Percentiles rank a stretch among this genome's conserved stretches.
Evolutionary conservation across 1,140 invertebrate species (phyloP).

Genomic region (Philopotamus ludificatus): DNA sequence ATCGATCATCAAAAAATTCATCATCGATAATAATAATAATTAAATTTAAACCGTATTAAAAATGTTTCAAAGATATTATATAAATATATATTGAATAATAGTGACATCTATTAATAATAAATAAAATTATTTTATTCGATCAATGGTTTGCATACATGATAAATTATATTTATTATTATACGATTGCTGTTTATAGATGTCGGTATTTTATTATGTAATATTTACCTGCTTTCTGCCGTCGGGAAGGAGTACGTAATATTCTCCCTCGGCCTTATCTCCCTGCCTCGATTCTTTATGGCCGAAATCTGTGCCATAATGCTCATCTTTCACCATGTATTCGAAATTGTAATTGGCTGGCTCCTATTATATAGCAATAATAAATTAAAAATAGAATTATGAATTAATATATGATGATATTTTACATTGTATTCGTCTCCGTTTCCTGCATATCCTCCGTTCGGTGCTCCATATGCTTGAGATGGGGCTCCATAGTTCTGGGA

Average conservation of each 20-base stretch:
- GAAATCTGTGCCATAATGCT: slow-evolving; percentile 68
- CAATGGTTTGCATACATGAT: no score
- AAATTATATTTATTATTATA: slow-evolving; percentile 1
- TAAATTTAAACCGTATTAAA: no score
- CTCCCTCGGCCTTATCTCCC: slow-evolving; percentile 65
- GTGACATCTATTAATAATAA: slow-evolving; percentile 2
- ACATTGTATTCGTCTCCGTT: slow-evolving; percentile 34
- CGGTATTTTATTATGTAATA: slow-evolving; percentile 3
- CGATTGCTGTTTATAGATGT: slow-evolving; percentile 6
- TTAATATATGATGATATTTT: slow-evolving; percentile 5
- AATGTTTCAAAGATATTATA: no score
- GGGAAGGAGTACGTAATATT: slow-evolving; percentile 72
- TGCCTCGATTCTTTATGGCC: slow-evolving; percentile 69
- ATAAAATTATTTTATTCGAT: no score
- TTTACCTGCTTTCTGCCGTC: slow-evolving; percentile 71
- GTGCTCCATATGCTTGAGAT: slow-evolving; percentile 41
- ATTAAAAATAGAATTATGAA: not conserved
- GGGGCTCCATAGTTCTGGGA: slow-evolving; percentile 38
- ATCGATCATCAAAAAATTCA: no score
- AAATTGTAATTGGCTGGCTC: slow-evolving; percentile 72
- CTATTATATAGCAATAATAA: slow-evolving; percentile 39
- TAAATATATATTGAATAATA: not conserved
- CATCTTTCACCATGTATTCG: slow-evolving; percentile 71
- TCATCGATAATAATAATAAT: no score
- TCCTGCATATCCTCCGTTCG: slow-evolving; percentile 43